Conservation (phyloP, 2,113 vertebrate species). For the Ophthalmotilapia sp. region DNA sequence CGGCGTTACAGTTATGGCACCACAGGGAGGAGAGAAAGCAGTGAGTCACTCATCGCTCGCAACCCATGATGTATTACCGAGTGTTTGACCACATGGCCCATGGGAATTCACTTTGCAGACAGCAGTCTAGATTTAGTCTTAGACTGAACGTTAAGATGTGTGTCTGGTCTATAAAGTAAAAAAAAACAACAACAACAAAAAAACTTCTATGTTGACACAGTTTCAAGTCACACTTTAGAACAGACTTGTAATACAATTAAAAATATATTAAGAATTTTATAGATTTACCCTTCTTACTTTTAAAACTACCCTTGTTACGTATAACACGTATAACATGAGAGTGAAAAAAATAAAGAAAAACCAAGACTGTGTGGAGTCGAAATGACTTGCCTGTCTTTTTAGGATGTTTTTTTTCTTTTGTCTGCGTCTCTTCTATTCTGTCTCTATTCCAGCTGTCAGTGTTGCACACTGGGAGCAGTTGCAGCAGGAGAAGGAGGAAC, state of each 20-base stretch:
- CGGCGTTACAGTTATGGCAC: not conserved
- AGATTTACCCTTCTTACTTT: not conserved
- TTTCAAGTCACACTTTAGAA: not conserved
- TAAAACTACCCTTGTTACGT: not conserved
- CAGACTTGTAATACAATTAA: not conserved
- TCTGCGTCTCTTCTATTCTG: not conserved
- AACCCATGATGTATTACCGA: not conserved
- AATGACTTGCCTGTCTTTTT: not conserved
- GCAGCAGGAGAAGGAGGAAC: slow-evolving; percentile 84
- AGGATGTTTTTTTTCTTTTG: not conserved
- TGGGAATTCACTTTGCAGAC: not conserved
- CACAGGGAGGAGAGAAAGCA: not conserved
- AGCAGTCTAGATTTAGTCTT: not conserved
- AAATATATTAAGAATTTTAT: not conserved
- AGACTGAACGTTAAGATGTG: not conserved
- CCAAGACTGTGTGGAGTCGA: rapidly evolving
- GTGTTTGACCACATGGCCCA: not conserved
- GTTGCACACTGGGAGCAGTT: slow-evolving; percentile 80
- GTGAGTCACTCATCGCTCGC: not conserved
- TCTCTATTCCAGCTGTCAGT: slow-evolving; percentile 72
- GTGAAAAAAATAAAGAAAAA: not conserved
- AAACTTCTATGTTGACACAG: not conserved
- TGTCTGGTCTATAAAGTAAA: not conserved
- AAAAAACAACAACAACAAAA: rapidly evolving
- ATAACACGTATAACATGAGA: not conserved